Evolutionary conservation across 2,888 invertebrate species (phyloP), one percentile per base, ranked within the genome.

Genomic region (Trissoscelio sp.): DNA sequence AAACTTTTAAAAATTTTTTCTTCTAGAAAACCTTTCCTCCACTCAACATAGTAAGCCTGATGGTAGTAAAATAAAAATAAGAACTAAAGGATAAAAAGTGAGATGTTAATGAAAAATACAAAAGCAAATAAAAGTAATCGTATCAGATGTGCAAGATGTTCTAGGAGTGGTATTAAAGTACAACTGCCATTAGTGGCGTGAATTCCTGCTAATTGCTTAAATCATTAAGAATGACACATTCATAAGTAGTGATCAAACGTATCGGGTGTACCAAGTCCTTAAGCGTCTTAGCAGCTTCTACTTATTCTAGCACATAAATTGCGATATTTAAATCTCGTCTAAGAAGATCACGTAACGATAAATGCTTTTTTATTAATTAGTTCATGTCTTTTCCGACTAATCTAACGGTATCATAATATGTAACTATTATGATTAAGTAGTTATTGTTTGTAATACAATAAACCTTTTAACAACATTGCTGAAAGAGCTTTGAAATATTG

Each of bases 191-290:
- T 86, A 85, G 84, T 74, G 79, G 75, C 74, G 77, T 77, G 62
- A 55, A 86, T 85, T 85, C 82, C 83, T 78, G 83, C 85, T 85
- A 87, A 88, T 87, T 87, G 83, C 84, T 84, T 83, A 82, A 84
- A 84, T 84, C 83, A 83, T 83, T 86, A 84, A 85, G 84, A 82
- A 83, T 82, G 79, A 70, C 64, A 82, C 66, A 75, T 57, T 67
- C 64, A 69, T 69, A 79, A 81, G 82, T 78, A 69, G 64, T 70
- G 78, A 74, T 78, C 78, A 78, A 70, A 58, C 39, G 74, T 81
- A 78, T 78, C 72, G 66, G 58, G 74, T 81, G 62, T 64, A 60
- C 73, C 67, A 58, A 64, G 58, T 73, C 48, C 64, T 78, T 74
- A 78, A 81, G 73, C 78, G 39, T 66, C 73, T 81, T 78, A 81